Evolutionary conservation across 2,888 invertebrate species (phyloP), one percentile per base, ranked within the genome.

Genomic region (Nephrocerus scutellatus): DNA sequence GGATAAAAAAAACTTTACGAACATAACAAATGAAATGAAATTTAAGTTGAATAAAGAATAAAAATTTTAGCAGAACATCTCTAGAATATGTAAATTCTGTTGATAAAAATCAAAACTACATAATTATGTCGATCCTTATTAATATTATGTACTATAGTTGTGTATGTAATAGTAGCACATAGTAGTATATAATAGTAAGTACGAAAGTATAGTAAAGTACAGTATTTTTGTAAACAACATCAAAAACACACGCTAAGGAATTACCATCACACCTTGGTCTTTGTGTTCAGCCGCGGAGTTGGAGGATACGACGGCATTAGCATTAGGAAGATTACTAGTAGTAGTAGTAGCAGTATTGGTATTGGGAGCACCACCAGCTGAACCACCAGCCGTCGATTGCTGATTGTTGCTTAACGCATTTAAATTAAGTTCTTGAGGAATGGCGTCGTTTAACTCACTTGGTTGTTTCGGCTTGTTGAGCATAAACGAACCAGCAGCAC

Each of bases 391-490:
- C 47, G 46, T 46, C 49, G 48, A 50, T 48, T 49, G 26, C 4
- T 34, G 12, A 19, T 16, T 40, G 42, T 47, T 47, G 44, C 40
- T 48, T 47, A 42, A 39, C 46, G 43, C 44, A 35, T 40, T 39
- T 46, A 46, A 43, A 46, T 42, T 46, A 43, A 39, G 42, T 41
- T 47, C 39, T 45, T 49, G 49, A 41, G 55, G 51, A 54, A 55
- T 53, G 53, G 49, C 51, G 47, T 51, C 51, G 47, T 53, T 56
- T 60, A 76, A 79, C 78, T 80, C 77, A 79, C 80, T 80, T 76
- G 75, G 72, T 64, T 73, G 74, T 67, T 76, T 75, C 53, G 70
- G 68, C 59, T 74, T 53, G 55, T 44, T 56, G 60, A 66, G 58
- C 58, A 66, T 62, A 38, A 66, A 65, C 4, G 62, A 57, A 50